phyloP scores from a whole-genome alignment of 2,797 vertebrate species.

The Aeoliscus strigatus region DNA sequence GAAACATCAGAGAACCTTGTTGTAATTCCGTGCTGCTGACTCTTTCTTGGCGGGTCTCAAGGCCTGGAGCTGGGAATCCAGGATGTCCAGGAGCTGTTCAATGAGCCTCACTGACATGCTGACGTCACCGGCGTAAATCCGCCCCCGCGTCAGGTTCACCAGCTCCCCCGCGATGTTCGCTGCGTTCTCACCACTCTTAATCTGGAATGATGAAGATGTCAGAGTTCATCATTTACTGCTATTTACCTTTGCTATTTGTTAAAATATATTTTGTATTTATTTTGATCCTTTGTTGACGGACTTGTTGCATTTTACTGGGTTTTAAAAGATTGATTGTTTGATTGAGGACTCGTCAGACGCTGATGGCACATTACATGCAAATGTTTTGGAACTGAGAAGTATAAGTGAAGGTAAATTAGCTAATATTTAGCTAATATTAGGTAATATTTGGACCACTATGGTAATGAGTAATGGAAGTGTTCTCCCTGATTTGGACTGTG shows the following conservation, averaged over 20 bases:
- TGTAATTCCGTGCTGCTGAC: slow-evolving; percentile 88
- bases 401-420: too few species aligned
- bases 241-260: too few species aligned
- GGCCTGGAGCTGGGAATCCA: slow-evolving; percentile 90
- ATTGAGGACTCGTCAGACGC: too few species aligned
- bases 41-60: slow-evolving; percentile 88
- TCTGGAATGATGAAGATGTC: slow-evolving; percentile 65
- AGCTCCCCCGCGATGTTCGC: slow-evolving; percentile 90
- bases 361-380: too few species aligned
- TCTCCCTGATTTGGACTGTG: too few species aligned
- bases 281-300: slow-evolving; percentile 60
- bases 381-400: too few species aligned
- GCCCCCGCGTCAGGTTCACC: slow-evolving; percentile 86
- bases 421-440: too few species aligned
- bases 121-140: slow-evolving; percentile 90
- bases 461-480: too few species aligned
- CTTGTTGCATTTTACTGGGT: too few species aligned
- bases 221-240: slow-evolving; percentile 52
- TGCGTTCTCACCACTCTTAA: slow-evolving; percentile 92
- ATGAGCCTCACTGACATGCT: slow-evolving; percentile 89
- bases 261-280: too few species aligned
- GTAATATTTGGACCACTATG: too few species aligned
- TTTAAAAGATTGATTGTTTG: too few species aligned
- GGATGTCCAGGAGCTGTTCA: slow-evolving; percentile 89
- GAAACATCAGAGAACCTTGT: slow-evolving; percentile 77